Base-by-base conservation (phyloP, 1,140 invertebrate genomes). In the Whitmania pigra region DNA sequence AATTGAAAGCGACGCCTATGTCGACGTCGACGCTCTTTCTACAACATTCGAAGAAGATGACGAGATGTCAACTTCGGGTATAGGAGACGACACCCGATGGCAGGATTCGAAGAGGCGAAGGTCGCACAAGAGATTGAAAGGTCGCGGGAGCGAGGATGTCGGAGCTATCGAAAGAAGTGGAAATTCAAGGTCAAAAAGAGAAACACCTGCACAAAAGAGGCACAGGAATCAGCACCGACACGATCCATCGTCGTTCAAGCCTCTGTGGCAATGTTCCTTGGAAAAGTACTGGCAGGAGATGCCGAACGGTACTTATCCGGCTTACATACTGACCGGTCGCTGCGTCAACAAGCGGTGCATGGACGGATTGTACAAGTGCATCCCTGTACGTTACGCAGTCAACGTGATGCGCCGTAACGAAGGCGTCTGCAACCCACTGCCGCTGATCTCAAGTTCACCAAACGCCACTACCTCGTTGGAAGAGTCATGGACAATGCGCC, bases 281-380 rank as follows among this genome's bases (percentile, higher is more conserved):
- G 53, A 73, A 22, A 73, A 67, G 54, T 17, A 43, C 5, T 73
- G 72, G 72, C 20, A 29, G n/a, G 55, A 53, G 72, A 73, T 73
- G 72, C 67, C 66, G 0, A 29, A 49, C 67, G 68, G 55, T 22
- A 68, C 67, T 67, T 73, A 68, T 49, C 72, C 72, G 13, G 40
- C 66, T 6, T 68, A 70, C 72, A 67, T 73, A 13, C 40, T 68
- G 72, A 69, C 67, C 9, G 72, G 72, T 31, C n/a, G 68, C 22
- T 73, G 72, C 31, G 22, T 70, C 22, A 27, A 70, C 67, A 68
- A 57, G 40, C 49, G n/a, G 68, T 73, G 72, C 72, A 69, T 73
- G 67, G 40, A 53, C 22, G 72, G 67, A 13, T 25, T 69, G 67
- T 73, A 55, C 67, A 67, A 73, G 29, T 73, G 72, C 67, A 22